Evolutionary conservation across 2,113 vertebrate genomes (phyloP).

Genomic region (Spheniscus mendiculus): DNA sequence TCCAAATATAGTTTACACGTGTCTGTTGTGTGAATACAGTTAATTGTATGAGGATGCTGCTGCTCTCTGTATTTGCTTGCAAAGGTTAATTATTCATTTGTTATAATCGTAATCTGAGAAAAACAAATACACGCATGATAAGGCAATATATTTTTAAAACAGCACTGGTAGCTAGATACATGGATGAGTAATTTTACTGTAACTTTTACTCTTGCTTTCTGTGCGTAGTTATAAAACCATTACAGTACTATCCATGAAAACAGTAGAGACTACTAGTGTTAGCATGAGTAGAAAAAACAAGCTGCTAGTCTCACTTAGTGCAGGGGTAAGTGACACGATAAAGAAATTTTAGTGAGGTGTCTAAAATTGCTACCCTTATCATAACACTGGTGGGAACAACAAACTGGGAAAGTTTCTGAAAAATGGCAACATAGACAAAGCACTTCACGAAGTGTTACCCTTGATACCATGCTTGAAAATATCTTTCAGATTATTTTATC

Average conservation of each 20-base stretch:
- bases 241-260: background rate
- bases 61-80: background rate
- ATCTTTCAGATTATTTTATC: background rate
- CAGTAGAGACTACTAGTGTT: background rate
- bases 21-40: background rate
- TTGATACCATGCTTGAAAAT: slow-evolving; percentile 6
- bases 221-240: background rate
- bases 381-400: background rate
- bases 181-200: background rate
- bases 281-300: slow-evolving; percentile 11
- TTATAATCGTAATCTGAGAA: background rate
- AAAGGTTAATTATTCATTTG: background rate
- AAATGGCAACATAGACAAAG: background rate
- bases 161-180: background rate
- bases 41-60: background rate
- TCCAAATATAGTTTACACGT: background rate
- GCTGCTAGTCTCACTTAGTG: slow-evolving; percentile 8
- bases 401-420: background rate
- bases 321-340: background rate
- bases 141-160: background rate
- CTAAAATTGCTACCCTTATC: slow-evolving; percentile 13
- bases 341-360: background rate
- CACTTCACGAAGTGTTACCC: background rate
- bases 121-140: background rate
- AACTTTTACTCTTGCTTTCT: background rate